Evolutionary conservation across 2,888 invertebrate species (phyloP), one percentile per base, ranked within the genome.

Genomic region (Tenthredo notha): DNA sequence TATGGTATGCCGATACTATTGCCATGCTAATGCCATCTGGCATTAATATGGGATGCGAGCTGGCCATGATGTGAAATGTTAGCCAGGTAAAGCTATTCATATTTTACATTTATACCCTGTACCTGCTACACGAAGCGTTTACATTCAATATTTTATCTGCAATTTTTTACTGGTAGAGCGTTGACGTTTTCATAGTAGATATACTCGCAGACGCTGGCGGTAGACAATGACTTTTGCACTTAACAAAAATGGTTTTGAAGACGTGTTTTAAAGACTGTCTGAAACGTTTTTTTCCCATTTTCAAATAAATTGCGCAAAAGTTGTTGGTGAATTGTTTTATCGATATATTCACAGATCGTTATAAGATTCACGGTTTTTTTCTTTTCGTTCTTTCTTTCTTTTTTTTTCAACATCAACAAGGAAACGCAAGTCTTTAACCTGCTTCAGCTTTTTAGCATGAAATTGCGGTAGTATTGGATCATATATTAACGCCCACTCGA

Each of bases 401-500:
- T 37, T 37, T 58, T 47, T 18, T 47, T 50, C 6, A 50, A 50
- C 21, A 25, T 9, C 10, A 61, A 10, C 61, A 61, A 25, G 12
- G 25, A 50, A 25, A 21, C 4, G 25, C 47, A 47, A 47, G 25
- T 47, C 21, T 75, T 75, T 7, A 10, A 25, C 15, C 43, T 21
- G 47, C 58, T 78, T 37, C n/a, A 33, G 47, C 15, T n/a, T 54
- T 54, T 54, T 33, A 54, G 18, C 78, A n/a, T 37, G 4, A 54
- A 12, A 77, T n/a, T 37, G 33, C 33, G 54, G 3, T n/a, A 18
- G 33, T 15, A 21, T 33, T 12, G 37, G 18, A 50, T 58, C 58
- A n/a, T 33, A 37, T n/a, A 58, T 78, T 78, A 78, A 78, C 78
- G 78, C 37, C 54, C 58, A 58, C 33, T 6, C 33, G 54, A 54